Base-by-base conservation (phyloP, 2,888 invertebrate species). In the Ommatoiulus sabulosus region DNA sequence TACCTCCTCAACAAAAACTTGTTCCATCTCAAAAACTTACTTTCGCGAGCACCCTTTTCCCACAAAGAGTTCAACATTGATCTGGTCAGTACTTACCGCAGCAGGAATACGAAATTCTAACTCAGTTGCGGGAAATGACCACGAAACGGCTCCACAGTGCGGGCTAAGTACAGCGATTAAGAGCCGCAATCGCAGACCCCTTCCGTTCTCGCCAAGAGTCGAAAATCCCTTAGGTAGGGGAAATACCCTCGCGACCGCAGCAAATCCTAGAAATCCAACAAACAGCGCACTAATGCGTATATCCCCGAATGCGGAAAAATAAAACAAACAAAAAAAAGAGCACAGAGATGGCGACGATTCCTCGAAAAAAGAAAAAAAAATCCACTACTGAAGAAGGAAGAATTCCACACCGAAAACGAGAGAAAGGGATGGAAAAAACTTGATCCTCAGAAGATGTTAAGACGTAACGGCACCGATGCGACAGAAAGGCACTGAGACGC, bases 221-320 rank as follows among this genome's bases (percentile, higher is more conserved):
- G 63, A 63, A 63, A 52, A 52, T 52, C 52, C 12, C 52, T 52
- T 52, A 10, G 10, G 15, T n/a, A n/a, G n/a, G 15, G 52, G 52
- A 15, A 52, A 52, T 52, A 52, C 52, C 10, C 52, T 5, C 12
- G 63, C n/a, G 10, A 7, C 24, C 24, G 72, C 72, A 72, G 72
- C 24, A 24, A 72, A 72, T 72, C 24, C 72, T 24, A 72, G 72
- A 20, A 72, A 72, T 72, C 72, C 72, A 17, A 24, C 72, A 72
- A 72, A 20, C 72, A 20, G 72, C 72, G 72, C 72, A 72, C 72
- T 72, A 72, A 72, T 24, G 72, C 72, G 72, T 72, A 72, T n/a
- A n/a, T 72, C 72, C 72, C 72, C 24, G 24, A 17, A 63, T n/a
- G 63, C 63, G n/a, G 5, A n/a, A 17, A 63, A 63, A 46, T 8